Evolutionary conservation across 2,113 vertebrate species (phyloP), one percentile per base, ranked within the genome.

Genomic region (Sylvilagus bachmani): DNA sequence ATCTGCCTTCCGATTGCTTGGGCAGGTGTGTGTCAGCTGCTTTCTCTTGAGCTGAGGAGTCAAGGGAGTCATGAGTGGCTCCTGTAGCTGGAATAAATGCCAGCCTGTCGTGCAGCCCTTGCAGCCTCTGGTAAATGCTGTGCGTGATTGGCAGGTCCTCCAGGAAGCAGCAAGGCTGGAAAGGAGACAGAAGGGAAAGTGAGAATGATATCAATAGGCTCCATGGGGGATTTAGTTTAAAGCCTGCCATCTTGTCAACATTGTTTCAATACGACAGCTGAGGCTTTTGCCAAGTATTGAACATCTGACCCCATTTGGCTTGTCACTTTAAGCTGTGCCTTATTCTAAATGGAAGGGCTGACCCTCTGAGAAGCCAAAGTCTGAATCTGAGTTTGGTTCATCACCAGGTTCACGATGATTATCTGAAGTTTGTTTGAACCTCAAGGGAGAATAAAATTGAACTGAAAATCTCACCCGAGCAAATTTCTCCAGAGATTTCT

Each of bases 361-460:
- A 97, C 97, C 94, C 88, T 96, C 87, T 9, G 78, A 87, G 79
- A 93, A 93, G 85, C 91, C 51, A 3, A 11, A 70, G 84, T 87
- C 67, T 51, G 88, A 88, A 79, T 78, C 61, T 11, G 44, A 90
- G 87, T 93, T 88, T 93, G 95, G 95, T 97, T 96, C 95, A 83
- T 92, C 92, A 93, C 85, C 85, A 95, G 95, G 92, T 97, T 97
- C 96, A 96, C 90, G 89, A 95, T 95, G 95, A 97, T 97, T 92
- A 96, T 96, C 93, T 96, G 90, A 97, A 93, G 86, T 95, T 93
- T 89, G 91, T 96, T 90, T 92, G 90, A 96, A 97, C 64, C 97
- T 95, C 92, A 10, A 75, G 97, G 95, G 95, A 95, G 94, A 93
- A 90, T 82, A 82, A 84, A 90, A 92, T 92, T 58, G 90, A 94